These are phyloP conservation scores for Platyscapa corneri DNA, from an alignment of 1,140 invertebrate genomes.

Conservation along the genomic window DNA sequence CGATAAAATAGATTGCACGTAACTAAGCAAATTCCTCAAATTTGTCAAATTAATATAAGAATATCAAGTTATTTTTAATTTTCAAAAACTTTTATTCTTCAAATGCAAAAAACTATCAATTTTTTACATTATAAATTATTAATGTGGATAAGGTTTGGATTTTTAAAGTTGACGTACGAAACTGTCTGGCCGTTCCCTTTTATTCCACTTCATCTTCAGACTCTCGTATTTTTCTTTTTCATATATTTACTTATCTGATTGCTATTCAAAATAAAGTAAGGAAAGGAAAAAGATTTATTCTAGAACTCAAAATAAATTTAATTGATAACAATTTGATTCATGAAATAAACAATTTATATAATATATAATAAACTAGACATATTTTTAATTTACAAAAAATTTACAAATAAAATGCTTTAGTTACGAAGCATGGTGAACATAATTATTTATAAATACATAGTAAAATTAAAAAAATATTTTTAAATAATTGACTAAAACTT, in stretches of 20 bases:
- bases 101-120: neutral
- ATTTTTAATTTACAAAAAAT: too few relatives aligned
- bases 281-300: neutral
- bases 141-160: conserved; percentile 6
- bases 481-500: too few relatives aligned
- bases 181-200: conserved; percentile 37
- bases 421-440: too few relatives aligned
- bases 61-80: neutral
- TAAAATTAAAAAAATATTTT: too few relatives aligned
- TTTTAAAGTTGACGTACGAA: conserved; percentile 39
- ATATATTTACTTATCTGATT: neutral
- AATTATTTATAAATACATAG: too few relatives aligned
- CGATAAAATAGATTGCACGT: too few relatives aligned
- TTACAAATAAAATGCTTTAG: too few relatives aligned
- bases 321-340: neutral
- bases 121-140: neutral
- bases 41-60: too few relatives aligned
- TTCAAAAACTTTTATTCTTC: neutral
- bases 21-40: neutral
- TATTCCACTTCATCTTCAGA: neutral
- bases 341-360: too few relatives aligned
- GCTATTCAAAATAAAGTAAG: neutral
- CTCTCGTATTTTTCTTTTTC: neutral
- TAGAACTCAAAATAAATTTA: neutral
- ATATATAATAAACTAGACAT: too few relatives aligned